These are phyloP conservation scores for Parnassius glacialis DNA, from an alignment of 2,888 invertebrate species.

Conservation along the genomic window DNA sequence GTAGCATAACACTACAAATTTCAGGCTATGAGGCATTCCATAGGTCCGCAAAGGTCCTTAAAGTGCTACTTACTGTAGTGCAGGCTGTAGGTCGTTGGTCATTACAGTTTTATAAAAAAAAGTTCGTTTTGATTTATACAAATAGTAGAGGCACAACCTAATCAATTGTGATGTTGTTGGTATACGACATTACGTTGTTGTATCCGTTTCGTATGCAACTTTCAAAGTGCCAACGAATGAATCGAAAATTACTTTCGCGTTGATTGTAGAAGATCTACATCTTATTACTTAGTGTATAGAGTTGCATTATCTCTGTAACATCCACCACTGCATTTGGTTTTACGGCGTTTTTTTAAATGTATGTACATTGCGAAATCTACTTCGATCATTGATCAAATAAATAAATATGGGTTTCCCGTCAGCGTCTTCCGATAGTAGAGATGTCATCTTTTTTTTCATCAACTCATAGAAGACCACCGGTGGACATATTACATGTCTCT, in stretches of 20 bases:
- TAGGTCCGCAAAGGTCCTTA: no score
- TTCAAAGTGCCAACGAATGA: slow-evolving; percentile 40
- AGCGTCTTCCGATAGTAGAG: no score
- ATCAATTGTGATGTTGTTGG: slow-evolving; percentile 30
- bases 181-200: slow-evolving; percentile 38
- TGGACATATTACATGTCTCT: no score
- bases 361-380: slow-evolving; percentile 17
- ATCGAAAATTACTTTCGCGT: slow-evolving; percentile 32
- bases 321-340: neutral
- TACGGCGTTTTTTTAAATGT: slow-evolving; percentile 14
- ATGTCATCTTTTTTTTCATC: no score
- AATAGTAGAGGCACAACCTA: slow-evolving; percentile 36
- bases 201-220: slow-evolving; percentile 47
- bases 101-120: neutral
- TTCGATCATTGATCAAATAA: slow-evolving; percentile 27
- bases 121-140: neutral
- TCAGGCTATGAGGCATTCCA: no score
- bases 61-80: no score
- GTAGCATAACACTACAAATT: no score
- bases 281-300: slow-evolving; percentile 10
- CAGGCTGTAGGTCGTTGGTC: no score
- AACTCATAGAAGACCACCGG: no score
- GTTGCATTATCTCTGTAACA: slow-evolving; percentile 10
- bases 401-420: slow-evolving; percentile 13
- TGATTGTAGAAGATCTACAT: neutral